Percentiles rank a stretch among this genome's conserved stretches.
Conservation (phyloP, 2,113 vertebrate species). For the Sylvia atricapilla region DNA sequence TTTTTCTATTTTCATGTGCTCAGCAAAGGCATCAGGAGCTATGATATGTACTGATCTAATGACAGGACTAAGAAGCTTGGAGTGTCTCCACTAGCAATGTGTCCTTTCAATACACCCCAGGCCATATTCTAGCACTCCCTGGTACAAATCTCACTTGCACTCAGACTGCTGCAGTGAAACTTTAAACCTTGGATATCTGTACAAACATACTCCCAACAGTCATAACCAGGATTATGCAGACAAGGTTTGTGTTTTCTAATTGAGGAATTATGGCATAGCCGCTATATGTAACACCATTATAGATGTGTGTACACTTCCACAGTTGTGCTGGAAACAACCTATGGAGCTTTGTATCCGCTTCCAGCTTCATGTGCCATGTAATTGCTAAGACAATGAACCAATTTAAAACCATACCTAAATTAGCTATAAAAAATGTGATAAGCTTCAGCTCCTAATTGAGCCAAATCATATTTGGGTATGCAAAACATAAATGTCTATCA, state of each 20-base stretch:
- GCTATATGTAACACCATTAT: too few relatives aligned
- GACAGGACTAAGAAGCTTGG: background rate
- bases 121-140: background rate
- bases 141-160: rapidly evolving
- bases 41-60: background rate
- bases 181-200: background rate
- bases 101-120: background rate
- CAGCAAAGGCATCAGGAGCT: background rate
- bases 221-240: background rate
- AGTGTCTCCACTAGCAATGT: background rate
- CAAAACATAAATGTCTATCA: background rate
- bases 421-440: background rate
- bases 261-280: background rate
- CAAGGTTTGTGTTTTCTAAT: background rate
- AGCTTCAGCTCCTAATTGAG: background rate
- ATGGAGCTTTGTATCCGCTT: background rate
- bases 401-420: background rate
- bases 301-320: rapidly evolving
- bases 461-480: background rate
- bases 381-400: background rate
- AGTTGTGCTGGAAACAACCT: background rate
- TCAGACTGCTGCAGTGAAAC: background rate
- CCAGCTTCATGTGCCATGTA: background rate
- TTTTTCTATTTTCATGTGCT: background rate
- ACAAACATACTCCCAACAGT: background rate